Percentiles rank a stretch among this genome's conserved stretches.
phyloP scores from a whole-genome alignment of 92 coral and sea anemone genomes.

The Epizoanthus illoricatus region DNA sequence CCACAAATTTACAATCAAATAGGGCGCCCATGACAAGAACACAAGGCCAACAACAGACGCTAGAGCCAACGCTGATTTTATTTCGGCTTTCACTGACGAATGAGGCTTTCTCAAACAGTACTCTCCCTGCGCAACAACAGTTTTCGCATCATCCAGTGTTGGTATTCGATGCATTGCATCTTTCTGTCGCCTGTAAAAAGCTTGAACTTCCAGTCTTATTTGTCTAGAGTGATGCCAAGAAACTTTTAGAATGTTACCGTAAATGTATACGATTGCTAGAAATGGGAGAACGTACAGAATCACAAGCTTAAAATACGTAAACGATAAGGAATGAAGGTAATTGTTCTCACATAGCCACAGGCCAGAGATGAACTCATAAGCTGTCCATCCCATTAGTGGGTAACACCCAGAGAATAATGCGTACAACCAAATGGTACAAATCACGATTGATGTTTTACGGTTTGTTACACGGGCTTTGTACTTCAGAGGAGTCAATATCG shows the following conservation, averaged over 20 bases:
- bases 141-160: slow-evolving; percentile 21
- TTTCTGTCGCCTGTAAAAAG: slow-evolving; percentile 63
- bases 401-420: slow-evolving; percentile 63
- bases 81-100: slow-evolving; percentile 70
- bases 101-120: slow-evolving; percentile 86
- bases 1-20: slow-evolving; percentile 63
- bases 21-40: slow-evolving; percentile 81
- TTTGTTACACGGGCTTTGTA: slow-evolving; percentile 78
- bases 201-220: slow-evolving; percentile 74
- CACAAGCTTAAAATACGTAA: slow-evolving; percentile 69
- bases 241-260: slow-evolving; percentile 67
- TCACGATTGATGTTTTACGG: slow-evolving; percentile 45
- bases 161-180: slow-evolving; percentile 11
- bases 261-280: slow-evolving; percentile 61
- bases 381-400: slow-evolving; percentile 74
- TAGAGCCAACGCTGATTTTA: slow-evolving; percentile 65
- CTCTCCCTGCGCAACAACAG: slow-evolving; percentile 58
- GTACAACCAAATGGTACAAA: slow-evolving; percentile 60
- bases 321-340: slow-evolving; percentile 46
- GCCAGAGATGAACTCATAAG: slow-evolving; percentile 57
- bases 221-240: slow-evolving; percentile 78
- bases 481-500: slow-evolving; percentile 68
- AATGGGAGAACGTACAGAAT: slow-evolving; percentile 69
- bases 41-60: slow-evolving; percentile 78
- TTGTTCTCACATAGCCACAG: slow-evolving; percentile 80